These are phyloP conservation scores for Meriones psammophilus DNA, from an alignment of 2,797 vertebrate species.

Conservation along the genomic window DNA sequence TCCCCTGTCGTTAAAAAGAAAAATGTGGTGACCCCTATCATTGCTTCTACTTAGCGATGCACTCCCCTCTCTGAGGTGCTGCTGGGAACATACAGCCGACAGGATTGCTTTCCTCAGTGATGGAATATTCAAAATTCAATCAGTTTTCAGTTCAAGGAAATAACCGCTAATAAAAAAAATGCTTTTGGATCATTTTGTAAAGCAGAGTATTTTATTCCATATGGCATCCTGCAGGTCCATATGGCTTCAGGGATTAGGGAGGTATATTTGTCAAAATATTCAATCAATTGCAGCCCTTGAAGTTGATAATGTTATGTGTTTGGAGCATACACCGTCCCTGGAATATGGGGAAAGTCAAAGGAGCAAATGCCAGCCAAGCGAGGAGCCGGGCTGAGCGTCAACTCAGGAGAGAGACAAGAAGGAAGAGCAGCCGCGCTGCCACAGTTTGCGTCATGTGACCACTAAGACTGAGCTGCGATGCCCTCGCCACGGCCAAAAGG, in stretches of 20 bases:
- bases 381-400: slow-evolving; percentile 83
- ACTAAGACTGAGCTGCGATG: slow-evolving; percentile 59
- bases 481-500: slow-evolving; percentile 77
- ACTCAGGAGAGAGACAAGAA: slow-evolving; percentile 79
- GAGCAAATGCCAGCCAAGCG: slow-evolving; percentile 83
- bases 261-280: slow-evolving; percentile 86
- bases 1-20: slow-evolving; percentile 26
- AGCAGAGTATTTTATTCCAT: slow-evolving; percentile 83
- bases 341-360: slow-evolving; percentile 83
- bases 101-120: slow-evolving; percentile 77
- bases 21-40: background rate
- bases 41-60: slow-evolving; percentile 24
- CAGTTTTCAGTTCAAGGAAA: slow-evolving; percentile 86
- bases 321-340: slow-evolving; percentile 80
- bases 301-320: slow-evolving; percentile 88
- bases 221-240: slow-evolving; percentile 84
- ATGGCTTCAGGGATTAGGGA: slow-evolving; percentile 88
- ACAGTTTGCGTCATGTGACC: slow-evolving; percentile 77
- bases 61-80: slow-evolving; percentile 76
- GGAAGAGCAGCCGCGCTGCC: slow-evolving; percentile 72
- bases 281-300: slow-evolving; percentile 87
- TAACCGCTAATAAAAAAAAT: slow-evolving; percentile 87
- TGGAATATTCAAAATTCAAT: slow-evolving; percentile 88
- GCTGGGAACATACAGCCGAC: slow-evolving; percentile 76
- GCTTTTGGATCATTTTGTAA: slow-evolving; percentile 85